A percentile compares a stretch with the other conserved stretches of the same genome.
These are phyloP conservation scores for Solenopsis invicta DNA, from an alignment of 1,140 invertebrate species.

Conservation along the genomic window DNA sequence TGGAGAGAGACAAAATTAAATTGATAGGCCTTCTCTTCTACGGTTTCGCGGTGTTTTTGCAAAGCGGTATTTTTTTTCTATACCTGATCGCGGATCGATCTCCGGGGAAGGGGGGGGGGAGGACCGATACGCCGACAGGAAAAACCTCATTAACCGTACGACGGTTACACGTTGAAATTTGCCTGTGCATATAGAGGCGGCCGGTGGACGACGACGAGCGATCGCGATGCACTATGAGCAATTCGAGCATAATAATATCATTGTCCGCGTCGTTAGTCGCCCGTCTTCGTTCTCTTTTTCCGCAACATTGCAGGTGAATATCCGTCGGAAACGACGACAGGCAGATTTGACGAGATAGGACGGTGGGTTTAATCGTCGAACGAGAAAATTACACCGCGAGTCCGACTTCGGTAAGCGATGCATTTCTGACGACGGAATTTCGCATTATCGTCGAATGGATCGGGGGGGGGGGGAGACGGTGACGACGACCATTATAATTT, in stretches of 20 bases:
- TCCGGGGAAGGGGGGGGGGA: no score
- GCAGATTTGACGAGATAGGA: conserved; percentile 43
- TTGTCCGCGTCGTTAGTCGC: conserved; percentile 40
- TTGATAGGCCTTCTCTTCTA: conserved; percentile 8
- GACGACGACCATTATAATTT: conserved; percentile 23
- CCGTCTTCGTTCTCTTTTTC: neutral
- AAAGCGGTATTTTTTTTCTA: neutral
- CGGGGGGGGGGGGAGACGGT: no score
- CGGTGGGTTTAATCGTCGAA: conserved; percentile 20
- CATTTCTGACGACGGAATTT: conserved; percentile 26
- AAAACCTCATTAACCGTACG: neutral
- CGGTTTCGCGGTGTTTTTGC: neutral
- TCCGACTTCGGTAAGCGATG: conserved; percentile 13
- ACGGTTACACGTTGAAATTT: neutral
- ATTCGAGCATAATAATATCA: conserved; percentile 33
- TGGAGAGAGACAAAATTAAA: conserved; percentile 50
- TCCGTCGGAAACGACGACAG: conserved; percentile 3
- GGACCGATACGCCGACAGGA: neutral
- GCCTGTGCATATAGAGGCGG: neutral
- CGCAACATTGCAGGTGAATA: neutral
- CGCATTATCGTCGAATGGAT: conserved; percentile 29
- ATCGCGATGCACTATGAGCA: neutral
- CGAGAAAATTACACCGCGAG: conserved; percentile 41
- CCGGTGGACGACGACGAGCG: neutral
- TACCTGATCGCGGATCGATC: neutral